Conservation (phyloP, 2,888 invertebrate species). For the Erynnis tages region DNA sequence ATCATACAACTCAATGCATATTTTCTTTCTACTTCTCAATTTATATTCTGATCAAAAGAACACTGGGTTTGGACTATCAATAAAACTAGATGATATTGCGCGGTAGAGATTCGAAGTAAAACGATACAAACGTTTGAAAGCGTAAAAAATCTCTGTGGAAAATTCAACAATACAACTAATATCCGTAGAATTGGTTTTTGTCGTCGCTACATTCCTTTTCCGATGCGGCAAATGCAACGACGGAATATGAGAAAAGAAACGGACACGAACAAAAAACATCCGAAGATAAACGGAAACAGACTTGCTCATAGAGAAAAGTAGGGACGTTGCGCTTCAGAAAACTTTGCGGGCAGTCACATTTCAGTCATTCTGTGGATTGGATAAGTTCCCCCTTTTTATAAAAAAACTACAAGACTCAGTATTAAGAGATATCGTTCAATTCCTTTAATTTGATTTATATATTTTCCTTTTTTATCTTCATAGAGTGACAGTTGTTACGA, state of each 20-base stretch:
- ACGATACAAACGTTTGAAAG: neutral
- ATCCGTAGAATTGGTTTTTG: conserved; percentile 18
- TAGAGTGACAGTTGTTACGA: too few relatives aligned
- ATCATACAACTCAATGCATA: conserved; percentile 45
- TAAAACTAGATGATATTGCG: too few relatives aligned
- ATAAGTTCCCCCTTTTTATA: conserved; percentile 49
- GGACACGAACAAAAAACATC: conserved; percentile 63
- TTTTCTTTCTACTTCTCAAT: conserved; percentile 30
- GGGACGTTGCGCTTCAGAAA: conserved; percentile 64
- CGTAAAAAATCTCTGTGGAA: neutral
- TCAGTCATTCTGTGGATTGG: conserved; percentile 54
- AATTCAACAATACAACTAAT: conserved; percentile 17
- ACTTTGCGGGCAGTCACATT: conserved; percentile 62
- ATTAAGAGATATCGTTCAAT: neutral
- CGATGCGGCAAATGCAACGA: conserved; percentile 61
- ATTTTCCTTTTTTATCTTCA: too few relatives aligned
- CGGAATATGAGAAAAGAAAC: conserved; percentile 66
- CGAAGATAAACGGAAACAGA: conserved; percentile 77
- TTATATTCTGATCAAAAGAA: too few relatives aligned
- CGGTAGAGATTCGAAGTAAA: too few relatives aligned
- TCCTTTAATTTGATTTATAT: neutral
- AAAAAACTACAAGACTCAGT: conserved; percentile 39
- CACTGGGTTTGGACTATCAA: too few relatives aligned
- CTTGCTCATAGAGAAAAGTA: conserved; percentile 74
- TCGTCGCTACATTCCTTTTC: conserved; percentile 42